Percentiles rank a stretch among this genome's conserved stretches.
Conservation (phyloP, 2,113 vertebrate genomes). For the Tragelaphus scriptus region DNA sequence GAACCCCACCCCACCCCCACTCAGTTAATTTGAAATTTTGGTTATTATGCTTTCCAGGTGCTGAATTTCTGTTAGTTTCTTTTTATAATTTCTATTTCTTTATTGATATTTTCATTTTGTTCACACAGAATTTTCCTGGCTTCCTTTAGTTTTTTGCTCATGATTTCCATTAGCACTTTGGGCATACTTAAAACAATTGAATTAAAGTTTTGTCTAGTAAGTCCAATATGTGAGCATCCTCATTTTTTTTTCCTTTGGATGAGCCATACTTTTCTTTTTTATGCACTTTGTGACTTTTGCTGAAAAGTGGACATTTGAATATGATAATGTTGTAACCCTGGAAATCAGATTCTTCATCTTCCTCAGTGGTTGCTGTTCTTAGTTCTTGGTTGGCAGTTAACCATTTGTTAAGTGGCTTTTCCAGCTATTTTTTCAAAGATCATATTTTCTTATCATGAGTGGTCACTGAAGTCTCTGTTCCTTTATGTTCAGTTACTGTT, state of each 20-base stretch:
- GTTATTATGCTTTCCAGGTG: not conserved
- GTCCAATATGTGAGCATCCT: not conserved
- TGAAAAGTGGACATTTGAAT: not conserved
- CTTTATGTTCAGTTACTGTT: conserved; percentile 20
- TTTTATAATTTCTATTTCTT: not conserved
- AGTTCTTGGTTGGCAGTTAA: not conserved
- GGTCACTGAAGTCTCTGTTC: not conserved
- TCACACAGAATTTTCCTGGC: not conserved
- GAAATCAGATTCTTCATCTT: not conserved
- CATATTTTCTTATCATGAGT: not conserved
- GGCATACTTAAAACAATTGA: not conserved
- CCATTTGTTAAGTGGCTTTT: not conserved
- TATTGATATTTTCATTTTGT: conserved; percentile 1
- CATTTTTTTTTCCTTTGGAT: not conserved
- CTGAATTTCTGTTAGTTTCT: conserved; percentile 14
- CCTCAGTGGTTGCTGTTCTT: not conserved
- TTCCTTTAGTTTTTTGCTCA: not conserved
- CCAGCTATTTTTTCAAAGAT: conserved; percentile 19
- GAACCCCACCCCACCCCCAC: not conserved
- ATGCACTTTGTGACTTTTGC: not conserved
- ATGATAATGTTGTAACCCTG: not conserved
- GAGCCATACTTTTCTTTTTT: not conserved
- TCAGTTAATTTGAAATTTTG: not conserved
- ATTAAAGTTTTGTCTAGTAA: conserved; percentile 32
- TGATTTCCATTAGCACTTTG: not conserved